A percentile compares a stretch with the other conserved stretches of the same genome.
Conservation (phyloP, 2,113 vertebrate species). For the Morphnarchus princeps region DNA sequence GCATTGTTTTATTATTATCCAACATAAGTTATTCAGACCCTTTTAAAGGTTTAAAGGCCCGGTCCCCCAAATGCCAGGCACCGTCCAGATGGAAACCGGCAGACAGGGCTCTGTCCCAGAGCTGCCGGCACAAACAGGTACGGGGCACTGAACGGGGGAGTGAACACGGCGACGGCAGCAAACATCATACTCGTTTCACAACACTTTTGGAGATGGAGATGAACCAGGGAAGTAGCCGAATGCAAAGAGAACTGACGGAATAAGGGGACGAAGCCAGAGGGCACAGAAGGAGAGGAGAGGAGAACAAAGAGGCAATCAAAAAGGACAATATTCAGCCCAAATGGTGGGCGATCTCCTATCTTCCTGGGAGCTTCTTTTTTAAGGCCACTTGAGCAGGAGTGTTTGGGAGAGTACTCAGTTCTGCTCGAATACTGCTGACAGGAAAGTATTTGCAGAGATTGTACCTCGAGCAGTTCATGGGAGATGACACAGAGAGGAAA, state of each 20-base stretch:
- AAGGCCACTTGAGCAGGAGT: neutral
- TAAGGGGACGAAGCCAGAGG: neutral
- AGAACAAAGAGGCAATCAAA: neutral
- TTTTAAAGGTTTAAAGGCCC: neutral
- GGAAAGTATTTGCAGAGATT: neutral
- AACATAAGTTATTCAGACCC: neutral
- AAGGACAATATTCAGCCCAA: neutral
- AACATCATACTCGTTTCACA: neutral
- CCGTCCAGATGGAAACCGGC: neutral
- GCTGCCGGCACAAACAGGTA: neutral
- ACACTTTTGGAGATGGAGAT: neutral
- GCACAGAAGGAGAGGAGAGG: neutral
- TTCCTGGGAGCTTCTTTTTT: neutral
- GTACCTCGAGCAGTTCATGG: neutral
- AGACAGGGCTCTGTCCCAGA: neutral
- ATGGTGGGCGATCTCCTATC: neutral
- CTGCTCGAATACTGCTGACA: neutral
- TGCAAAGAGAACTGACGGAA: neutral
- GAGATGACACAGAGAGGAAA: neutral
- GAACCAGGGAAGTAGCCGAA: neutral
- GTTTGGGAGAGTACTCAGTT: neutral
- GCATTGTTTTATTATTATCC: neutral
- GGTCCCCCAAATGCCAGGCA: neutral
- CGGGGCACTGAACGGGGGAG: neutral
- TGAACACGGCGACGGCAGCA: rapidly evolving